phyloP scores from a whole-genome alignment of 2,797 vertebrate species.

The Sebastes iracundus region DNA sequence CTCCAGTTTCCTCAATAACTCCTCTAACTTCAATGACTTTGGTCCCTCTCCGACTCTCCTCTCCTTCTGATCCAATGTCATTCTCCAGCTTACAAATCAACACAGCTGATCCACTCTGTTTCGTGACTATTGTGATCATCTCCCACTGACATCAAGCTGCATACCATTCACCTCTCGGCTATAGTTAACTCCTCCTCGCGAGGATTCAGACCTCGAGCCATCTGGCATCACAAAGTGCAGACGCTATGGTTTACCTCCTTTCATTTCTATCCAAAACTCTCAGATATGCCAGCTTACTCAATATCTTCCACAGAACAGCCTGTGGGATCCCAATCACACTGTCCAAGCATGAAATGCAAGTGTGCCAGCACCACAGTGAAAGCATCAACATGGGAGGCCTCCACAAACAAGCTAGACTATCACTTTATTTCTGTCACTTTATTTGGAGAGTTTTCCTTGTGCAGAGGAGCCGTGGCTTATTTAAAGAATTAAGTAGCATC shows the following conservation, averaged over 20 bases:
- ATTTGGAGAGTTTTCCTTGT: background rate
- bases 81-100: constrained; percentile 36
- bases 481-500: background rate
- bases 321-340: constrained; percentile 49
- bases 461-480: background rate
- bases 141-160: constrained; percentile 50
- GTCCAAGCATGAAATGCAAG: constrained; percentile 48
- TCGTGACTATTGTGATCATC: constrained; percentile 49
- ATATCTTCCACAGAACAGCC: constrained; percentile 67
- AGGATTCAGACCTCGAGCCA: constrained; percentile 59
- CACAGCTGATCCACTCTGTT: constrained; percentile 44
- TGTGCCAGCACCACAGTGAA: constrained; percentile 43
- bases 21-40: constrained; percentile 38
- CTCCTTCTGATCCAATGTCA: constrained; percentile 38
- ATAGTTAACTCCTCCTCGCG: constrained; percentile 35
- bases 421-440: constrained; percentile 8
- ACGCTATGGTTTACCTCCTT: constrained; percentile 57
- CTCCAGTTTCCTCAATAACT: constrained; percentile 27
- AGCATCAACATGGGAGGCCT: constrained; percentile 23
- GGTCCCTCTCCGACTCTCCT: constrained; percentile 20
- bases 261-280: constrained; percentile 72
- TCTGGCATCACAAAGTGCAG: constrained; percentile 60
- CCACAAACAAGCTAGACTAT: constrained; percentile 20
- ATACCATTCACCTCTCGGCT: constrained; percentile 27
- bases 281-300: constrained; percentile 56